Evolutionary conservation across 2,888 invertebrate species (phyloP).

Genomic region (Andrena haemorrhoa): DNA sequence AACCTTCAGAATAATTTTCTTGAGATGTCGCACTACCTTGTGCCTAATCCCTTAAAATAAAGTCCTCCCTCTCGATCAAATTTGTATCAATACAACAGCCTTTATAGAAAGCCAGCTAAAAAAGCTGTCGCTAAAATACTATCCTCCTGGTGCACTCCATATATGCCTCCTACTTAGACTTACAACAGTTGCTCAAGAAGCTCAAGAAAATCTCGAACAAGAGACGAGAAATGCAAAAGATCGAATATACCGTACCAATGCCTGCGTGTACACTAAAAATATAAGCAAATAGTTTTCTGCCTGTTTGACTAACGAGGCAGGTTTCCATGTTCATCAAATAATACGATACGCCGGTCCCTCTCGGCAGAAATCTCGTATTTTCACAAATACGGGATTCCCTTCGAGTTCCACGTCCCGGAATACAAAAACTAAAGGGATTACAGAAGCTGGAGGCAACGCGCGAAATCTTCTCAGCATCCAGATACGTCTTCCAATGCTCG

Average conservation of each 20-base stretch:
- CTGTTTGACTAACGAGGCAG: slow-evolving; percentile 28
- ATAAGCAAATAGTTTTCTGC: background rate
- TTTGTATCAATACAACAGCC: no score
- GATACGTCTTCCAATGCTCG: slow-evolving; percentile 56
- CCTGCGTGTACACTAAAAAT: background rate
- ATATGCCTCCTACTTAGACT: background rate
- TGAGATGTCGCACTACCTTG: no score
- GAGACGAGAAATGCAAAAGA: background rate
- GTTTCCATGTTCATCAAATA: slow-evolving; percentile 34
- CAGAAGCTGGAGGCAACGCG: slow-evolving; percentile 24
- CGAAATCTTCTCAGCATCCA: slow-evolving; percentile 48
- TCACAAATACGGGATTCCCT: slow-evolving; percentile 36
- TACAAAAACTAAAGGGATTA: slow-evolving; percentile 24
- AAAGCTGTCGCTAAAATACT: background rate
- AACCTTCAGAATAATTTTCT: no score
- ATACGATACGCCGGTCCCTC: background rate
- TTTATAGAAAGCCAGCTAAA: no score
- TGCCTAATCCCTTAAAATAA: no score
- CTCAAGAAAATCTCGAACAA: background rate
- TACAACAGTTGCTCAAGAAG: background rate
- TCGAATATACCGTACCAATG: background rate
- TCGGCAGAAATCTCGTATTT: slow-evolving; percentile 34
- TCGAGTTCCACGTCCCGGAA: background rate
- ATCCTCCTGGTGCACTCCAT: background rate
- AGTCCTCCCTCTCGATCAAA: no score